phyloP scores from a whole-genome alignment of 35 echinoderm and acorn worm genomes.

The Anneissia japonica region DNA sequence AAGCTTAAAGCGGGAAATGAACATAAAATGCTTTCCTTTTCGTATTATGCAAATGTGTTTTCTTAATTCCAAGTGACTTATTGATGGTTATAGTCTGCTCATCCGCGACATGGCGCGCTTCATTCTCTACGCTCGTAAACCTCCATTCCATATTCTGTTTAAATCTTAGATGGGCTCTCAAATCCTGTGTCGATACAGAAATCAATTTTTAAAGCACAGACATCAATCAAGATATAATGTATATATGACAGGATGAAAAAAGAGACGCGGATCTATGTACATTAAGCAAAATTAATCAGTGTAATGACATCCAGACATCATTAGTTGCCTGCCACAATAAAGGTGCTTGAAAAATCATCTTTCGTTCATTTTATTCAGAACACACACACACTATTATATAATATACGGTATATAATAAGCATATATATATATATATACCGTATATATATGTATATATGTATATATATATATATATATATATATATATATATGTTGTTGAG shows the following conservation, averaged over 20 bases:
- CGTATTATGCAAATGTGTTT: slow-evolving; percentile 1
- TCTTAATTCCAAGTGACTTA: background rate
- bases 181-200: background rate
- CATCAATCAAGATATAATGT: background rate
- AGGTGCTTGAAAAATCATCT: too few species aligned
- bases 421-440: too few species aligned
- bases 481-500: too few species aligned
- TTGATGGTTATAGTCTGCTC: background rate
- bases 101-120: background rate
- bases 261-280: background rate
- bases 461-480: too few species aligned
- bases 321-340: background rate
- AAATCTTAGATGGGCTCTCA: background rate
- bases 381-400: too few species aligned
- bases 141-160: background rate
- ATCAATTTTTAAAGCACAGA: background rate
- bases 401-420: too few species aligned
- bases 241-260: background rate
- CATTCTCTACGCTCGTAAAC: background rate
- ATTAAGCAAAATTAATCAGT: background rate
- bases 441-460: too few species aligned
- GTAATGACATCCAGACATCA: background rate
- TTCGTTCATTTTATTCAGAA: too few species aligned
- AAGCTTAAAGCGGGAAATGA: background rate
- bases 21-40: slow-evolving; percentile 2